phyloP scores from a whole-genome alignment of 2,888 invertebrate genomes.

The Coremacera marginata region DNA sequence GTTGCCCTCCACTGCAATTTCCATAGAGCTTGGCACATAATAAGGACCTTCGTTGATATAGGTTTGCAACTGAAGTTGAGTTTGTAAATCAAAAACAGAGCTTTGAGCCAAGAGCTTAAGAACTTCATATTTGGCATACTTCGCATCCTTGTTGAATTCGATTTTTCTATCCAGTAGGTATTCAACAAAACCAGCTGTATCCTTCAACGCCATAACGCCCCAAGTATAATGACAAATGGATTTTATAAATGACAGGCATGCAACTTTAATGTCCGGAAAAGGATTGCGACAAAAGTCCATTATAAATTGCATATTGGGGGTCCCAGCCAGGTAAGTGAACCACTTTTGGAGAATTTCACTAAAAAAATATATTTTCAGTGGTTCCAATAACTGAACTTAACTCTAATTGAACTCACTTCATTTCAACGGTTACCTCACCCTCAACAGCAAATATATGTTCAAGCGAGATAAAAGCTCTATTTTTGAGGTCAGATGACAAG shows the following conservation, averaged over 20 bases:
- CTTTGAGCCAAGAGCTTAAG: constrained; percentile 75
- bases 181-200: constrained; percentile 80
- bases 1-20: constrained; percentile 81
- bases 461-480: constrained; percentile 76
- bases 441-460: constrained; percentile 73
- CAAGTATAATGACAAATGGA: constrained; percentile 80
- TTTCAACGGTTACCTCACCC: constrained; percentile 67
- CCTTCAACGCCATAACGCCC: constrained; percentile 82
- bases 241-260: constrained; percentile 77
- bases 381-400: neutral
- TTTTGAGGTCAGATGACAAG: constrained; percentile 76
- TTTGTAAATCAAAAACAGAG: constrained; percentile 74
- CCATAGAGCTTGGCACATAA: constrained; percentile 77
- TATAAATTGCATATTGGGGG: constrained; percentile 73
- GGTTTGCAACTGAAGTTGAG: constrained; percentile 74
- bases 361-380: constrained; percentile 44
- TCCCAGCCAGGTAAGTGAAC: constrained; percentile 72
- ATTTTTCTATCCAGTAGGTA: constrained; percentile 81
- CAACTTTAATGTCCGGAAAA: constrained; percentile 81
- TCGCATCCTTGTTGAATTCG: constrained; percentile 74
- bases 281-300: constrained; percentile 78
- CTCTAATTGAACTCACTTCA: constrained; percentile 56
- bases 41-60: constrained; percentile 85
- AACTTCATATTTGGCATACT: constrained; percentile 79
- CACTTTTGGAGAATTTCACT: constrained; percentile 74